Evolutionary conservation across 1,140 invertebrate species (phyloP).

Genomic region (Hermatobates lingyangjiaoensis): DNA sequence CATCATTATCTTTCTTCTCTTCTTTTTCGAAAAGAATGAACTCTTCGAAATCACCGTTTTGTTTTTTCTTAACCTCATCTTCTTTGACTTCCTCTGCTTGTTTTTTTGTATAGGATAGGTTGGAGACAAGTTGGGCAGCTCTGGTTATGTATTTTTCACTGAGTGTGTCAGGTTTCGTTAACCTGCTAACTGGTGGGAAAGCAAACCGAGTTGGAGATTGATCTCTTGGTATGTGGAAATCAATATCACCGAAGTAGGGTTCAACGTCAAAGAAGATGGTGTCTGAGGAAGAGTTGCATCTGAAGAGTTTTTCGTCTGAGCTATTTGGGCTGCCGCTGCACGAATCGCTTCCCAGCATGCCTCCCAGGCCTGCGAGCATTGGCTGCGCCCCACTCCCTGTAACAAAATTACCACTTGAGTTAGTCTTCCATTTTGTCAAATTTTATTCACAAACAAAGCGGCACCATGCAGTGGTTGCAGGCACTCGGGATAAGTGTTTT

Average conservation of each 20-base stretch:
- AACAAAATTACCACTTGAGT: no score
- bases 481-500: no score
- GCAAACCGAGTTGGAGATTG: not conserved
- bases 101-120: not conserved
- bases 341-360: no score
- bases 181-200: not conserved
- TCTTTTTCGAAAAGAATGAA: slow-evolving; percentile 4
- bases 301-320: not conserved
- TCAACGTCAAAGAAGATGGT: not conserved
- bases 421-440: no score
- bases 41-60: not conserved
- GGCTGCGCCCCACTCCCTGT: no score
- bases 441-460: no score
- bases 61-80: not conserved
- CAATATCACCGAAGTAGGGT: not conserved
- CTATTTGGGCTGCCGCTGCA: no score
- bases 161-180: not conserved
- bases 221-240: not conserved
- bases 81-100: not conserved
- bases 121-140: not conserved
- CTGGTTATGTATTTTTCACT: not conserved
- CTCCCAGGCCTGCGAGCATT: no score
- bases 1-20: slow-evolving; percentile 1
- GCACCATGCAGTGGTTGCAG: no score
- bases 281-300: not conserved